These are phyloP conservation scores for Lethenteron reissneri DNA, from an alignment of 2,113 vertebrate species.

Conservation along the genomic window DNA sequence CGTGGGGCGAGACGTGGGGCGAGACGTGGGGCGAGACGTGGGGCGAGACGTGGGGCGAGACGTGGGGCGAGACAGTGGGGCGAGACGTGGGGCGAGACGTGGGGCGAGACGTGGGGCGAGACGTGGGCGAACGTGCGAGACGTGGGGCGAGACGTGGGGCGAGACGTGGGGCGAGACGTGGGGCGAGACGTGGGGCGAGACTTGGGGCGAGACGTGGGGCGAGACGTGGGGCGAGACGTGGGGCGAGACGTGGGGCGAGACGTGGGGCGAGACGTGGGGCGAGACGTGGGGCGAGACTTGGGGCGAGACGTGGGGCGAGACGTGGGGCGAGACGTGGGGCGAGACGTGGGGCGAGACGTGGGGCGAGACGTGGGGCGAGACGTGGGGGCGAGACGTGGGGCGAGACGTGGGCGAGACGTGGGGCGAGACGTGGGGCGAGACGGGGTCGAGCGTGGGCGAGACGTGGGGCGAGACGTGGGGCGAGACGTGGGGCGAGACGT, in stretches of 20 bases:
- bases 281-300: not conserved
- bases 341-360: not conserved
- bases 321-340: not conserved
- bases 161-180: not conserved
- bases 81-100: not conserved
- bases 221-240: not conserved
- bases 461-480: not conserved
- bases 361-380: not conserved
- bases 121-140: too few relatives aligned
- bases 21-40: not conserved
- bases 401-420: not conserved
- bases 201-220: not conserved
- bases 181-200: not conserved
- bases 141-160: not conserved
- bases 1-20: too few relatives aligned
- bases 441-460: not conserved
- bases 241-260: not conserved
- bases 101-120: not conserved
- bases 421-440: not conserved
- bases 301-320: not conserved
- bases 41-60: not conserved
- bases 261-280: not conserved
- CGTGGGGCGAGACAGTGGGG: not conserved
- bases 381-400: not conserved
- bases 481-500: not conserved